Conservation (phyloP, 1,140 invertebrate genomes). For the Pomacea maculata region DNA sequence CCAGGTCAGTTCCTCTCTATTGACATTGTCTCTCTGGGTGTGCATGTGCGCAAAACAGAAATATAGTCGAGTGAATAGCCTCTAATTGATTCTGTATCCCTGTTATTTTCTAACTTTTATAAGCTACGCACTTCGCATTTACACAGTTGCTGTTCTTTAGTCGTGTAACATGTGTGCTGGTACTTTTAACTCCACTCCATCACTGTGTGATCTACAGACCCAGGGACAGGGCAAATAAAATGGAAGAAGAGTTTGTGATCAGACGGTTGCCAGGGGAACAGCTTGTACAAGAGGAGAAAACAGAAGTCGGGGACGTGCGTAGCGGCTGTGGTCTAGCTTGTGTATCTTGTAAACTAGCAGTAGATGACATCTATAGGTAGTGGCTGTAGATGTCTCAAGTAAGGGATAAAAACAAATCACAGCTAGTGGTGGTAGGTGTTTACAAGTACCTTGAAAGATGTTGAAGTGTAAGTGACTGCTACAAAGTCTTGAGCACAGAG, state of each 20-base stretch:
- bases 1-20: not conserved
- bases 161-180: not conserved
- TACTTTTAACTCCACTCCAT: too few species aligned
- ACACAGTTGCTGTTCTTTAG: not conserved
- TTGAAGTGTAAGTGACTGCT: too few species aligned
- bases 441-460: too few species aligned
- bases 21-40: not conserved
- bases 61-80: not conserved
- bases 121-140: not conserved
- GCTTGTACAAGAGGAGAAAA: constrained; percentile 27
- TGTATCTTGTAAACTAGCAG: not conserved
- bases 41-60: not conserved
- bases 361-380: not conserved
- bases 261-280: not conserved
- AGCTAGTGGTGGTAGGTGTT: too few species aligned
- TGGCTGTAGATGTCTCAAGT: not conserved
- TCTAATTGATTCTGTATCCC: not conserved
- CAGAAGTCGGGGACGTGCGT: constrained; percentile 28
- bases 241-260: not conserved
- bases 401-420: too few species aligned
- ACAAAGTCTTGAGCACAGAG: too few species aligned
- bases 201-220: not conserved
- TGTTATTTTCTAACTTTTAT: not conserved
- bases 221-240: constrained; percentile 4
- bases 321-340: not conserved